These are phyloP conservation scores for Myiotriccus ornatus DNA, from an alignment of 2,797 vertebrate species.

Conservation along the genomic window DNA sequence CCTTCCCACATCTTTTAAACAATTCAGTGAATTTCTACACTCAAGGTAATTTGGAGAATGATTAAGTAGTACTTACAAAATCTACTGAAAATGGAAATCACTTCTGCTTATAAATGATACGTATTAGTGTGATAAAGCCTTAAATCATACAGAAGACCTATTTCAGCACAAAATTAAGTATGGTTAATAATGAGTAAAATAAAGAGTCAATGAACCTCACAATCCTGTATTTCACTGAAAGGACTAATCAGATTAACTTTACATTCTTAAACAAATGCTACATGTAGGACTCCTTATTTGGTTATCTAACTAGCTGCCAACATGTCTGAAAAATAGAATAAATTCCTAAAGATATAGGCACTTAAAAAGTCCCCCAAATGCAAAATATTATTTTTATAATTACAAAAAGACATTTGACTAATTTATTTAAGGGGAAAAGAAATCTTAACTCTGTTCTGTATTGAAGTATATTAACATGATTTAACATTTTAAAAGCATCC, in stretches of 20 bases:
- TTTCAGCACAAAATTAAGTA: not conserved
- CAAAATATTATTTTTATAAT: not conserved
- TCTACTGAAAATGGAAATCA: not conserved
- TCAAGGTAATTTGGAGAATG: not conserved
- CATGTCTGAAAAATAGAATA: not conserved
- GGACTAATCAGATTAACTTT: not conserved
- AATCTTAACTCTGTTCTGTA: not conserved
- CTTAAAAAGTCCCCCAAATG: not conserved
- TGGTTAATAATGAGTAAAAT: not conserved
- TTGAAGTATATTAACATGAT: not conserved
- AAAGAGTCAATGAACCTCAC: not conserved
- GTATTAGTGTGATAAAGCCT: not conserved
- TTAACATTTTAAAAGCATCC: not conserved
- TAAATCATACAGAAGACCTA: not conserved
- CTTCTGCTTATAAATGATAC: not conserved
- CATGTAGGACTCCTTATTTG: not conserved
- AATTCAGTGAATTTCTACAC: not conserved
- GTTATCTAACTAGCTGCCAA: not conserved
- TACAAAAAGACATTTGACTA: not conserved
- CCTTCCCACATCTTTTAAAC: not conserved
- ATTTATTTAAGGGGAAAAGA: not conserved
- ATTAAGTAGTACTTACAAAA: not conserved
- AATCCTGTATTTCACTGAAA: not conserved
- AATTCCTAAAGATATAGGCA: not conserved
- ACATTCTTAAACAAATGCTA: not conserved